These are phyloP conservation scores for Lissonota sp. DNA, from an alignment of 2,888 invertebrate genomes.

Conservation along the genomic window DNA sequence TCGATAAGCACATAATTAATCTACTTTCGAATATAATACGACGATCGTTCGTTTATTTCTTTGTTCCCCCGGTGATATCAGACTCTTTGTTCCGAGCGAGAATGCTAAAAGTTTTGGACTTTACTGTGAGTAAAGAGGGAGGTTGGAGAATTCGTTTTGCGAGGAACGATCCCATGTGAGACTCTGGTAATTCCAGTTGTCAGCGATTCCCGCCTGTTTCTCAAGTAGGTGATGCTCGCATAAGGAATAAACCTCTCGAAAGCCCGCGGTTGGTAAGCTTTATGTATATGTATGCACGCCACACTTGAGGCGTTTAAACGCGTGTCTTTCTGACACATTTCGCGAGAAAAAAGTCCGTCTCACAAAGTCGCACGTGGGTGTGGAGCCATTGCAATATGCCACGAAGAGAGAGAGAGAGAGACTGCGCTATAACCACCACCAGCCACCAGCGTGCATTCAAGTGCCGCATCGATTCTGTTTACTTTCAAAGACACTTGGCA, in stretches of 20 bases:
- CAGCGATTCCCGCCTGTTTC: conserved; percentile 40
- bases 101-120: too few relatives aligned
- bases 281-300: not conserved
- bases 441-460: conserved; percentile 12
- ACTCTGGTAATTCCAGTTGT: conserved; percentile 28
- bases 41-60: too few relatives aligned
- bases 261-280: conserved; percentile 9
- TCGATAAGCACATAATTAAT: too few relatives aligned
- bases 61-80: too few relatives aligned
- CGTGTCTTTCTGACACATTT: conserved; percentile 56
- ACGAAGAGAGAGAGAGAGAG: conserved; percentile 31
- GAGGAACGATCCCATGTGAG: conserved; percentile 6
- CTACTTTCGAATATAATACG: too few relatives aligned
- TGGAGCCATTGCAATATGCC: conserved; percentile 46
- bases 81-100: too few relatives aligned
- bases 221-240: conserved; percentile 49
- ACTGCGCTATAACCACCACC: conserved; percentile 3
- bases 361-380: conserved; percentile 47
- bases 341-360: conserved; percentile 44
- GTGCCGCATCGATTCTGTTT: conserved; percentile 57
- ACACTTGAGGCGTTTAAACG: conserved; percentile 43
- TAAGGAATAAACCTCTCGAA: conserved; percentile 55
- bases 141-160: not conserved
- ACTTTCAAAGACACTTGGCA: conserved; percentile 61
- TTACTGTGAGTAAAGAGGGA: too few relatives aligned